Conservation (phyloP, 1,140 invertebrate genomes). For the Scylla paramamosain region DNA sequence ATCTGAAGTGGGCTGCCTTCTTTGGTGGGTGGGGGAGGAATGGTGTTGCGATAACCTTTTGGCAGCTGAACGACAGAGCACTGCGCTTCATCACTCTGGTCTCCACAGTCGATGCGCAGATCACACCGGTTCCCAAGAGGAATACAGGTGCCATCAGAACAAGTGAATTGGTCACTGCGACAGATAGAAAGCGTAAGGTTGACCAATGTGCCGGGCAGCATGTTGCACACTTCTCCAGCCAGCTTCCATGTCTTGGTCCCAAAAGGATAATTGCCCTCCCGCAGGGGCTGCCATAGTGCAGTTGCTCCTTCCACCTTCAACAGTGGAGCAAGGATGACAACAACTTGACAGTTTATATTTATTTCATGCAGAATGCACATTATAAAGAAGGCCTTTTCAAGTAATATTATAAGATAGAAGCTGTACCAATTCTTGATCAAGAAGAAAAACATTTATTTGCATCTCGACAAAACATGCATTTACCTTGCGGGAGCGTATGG, state of each 20-base stretch:
- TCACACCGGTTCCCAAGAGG: slow-evolving; percentile 90
- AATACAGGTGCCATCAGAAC: slow-evolving; percentile 95
- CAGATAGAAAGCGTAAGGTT: slow-evolving; percentile 82
- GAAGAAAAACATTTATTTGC: too few species aligned
- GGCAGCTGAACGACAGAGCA: slow-evolving; percentile 82
- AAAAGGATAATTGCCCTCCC: slow-evolving; percentile 47
- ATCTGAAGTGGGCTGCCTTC: slow-evolving; percentile 29
- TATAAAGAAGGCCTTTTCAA: neutral
- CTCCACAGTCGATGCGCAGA: slow-evolving; percentile 89
- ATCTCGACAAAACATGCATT: neutral
- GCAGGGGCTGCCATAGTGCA: slow-evolving; percentile 21
- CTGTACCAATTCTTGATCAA: neutral
- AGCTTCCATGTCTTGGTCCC: slow-evolving; percentile 50
- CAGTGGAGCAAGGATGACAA: too few species aligned
- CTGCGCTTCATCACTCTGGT: slow-evolving; percentile 92
- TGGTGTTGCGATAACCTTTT: slow-evolving; percentile 58
- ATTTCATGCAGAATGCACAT: neutral
- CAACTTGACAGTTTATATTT: neutral
- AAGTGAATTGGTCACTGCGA: slow-evolving; percentile 90
- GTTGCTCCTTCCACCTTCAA: neutral
- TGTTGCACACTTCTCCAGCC: slow-evolving; percentile 28
- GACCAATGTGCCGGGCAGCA: slow-evolving; percentile 41
- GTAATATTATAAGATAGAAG: neutral
- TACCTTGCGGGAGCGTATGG: slow-evolving; percentile 64
- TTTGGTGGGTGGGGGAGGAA: slow-evolving; percentile 53